phyloP scores from a whole-genome alignment of 1,140 invertebrate species.

The Solen grandis region DNA sequence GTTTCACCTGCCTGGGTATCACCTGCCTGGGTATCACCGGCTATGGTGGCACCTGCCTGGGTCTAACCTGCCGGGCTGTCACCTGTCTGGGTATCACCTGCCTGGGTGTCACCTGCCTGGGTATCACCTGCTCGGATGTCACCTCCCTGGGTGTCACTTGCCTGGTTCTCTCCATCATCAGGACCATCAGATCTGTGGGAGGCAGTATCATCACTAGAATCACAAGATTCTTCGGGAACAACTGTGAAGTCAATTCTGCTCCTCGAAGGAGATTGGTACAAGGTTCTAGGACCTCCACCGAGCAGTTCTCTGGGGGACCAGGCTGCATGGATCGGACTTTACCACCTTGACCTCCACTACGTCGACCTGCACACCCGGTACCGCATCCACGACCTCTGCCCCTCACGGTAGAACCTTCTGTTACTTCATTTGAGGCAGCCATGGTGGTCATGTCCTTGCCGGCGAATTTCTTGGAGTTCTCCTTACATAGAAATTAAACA shows the following conservation, averaged over 20 bases:
- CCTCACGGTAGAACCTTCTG: conserved; percentile 33
- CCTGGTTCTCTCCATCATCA: neutral
- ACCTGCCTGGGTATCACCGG: too few species aligned
- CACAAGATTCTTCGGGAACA: conserved; percentile 14
- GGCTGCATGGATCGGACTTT: conserved; percentile 32
- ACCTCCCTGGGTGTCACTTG: neutral
- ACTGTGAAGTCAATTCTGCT: conserved; percentile 9
- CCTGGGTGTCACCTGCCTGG: too few species aligned
- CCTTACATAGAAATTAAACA: too few species aligned
- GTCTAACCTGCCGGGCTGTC: too few species aligned
- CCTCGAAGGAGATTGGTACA: conserved; percentile 7
- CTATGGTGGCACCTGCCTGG: too few species aligned
- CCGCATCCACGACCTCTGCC: conserved; percentile 28
- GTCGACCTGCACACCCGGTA: conserved; percentile 19
- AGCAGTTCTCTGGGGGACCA: conserved; percentile 30
- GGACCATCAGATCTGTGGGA: too few species aligned
- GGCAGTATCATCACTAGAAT: too few species aligned
- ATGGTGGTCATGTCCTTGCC: conserved; percentile 34
- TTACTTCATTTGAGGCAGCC: conserved; percentile 37
- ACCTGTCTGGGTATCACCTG: too few species aligned
- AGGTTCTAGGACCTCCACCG: conserved; percentile 12
- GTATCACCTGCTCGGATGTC: too few species aligned
- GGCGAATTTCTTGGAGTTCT: conserved; percentile 32
- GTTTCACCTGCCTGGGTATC: too few species aligned
- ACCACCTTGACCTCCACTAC: conserved; percentile 13